Evolutionary conservation across 2,113 vertebrate species (phyloP), one percentile per base, ranked within the genome.

Genomic region (Myanophis thanlyinensis): DNA sequence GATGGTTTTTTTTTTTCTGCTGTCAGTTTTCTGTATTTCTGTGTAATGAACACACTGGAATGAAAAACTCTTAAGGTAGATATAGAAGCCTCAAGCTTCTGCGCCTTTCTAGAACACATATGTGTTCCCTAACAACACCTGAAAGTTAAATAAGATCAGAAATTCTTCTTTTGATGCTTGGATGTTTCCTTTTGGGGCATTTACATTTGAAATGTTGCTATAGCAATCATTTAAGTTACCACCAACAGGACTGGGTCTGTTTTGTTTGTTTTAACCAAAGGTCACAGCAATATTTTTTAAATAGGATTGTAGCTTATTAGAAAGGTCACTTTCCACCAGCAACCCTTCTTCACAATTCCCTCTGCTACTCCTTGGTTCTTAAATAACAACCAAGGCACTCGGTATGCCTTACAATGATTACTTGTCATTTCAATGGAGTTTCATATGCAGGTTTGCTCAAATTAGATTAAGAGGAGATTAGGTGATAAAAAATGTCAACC

Each of bases 181-280:
- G 85, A 89, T 91, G 94, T 96, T 94, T 91, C 30, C 92, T 87
- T 94, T 94, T 93, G 51, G 91, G 95, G 95, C 92, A 52, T 85
- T 96, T 96, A 96, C 96, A 93, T 92, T 92, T 91, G 96, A 96
- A 96, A 89, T 93, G 94, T 93, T 95, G 85, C 94, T 1, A 0
- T 89, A 93, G 95, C 93, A 94, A 94, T 94, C 93, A 93, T 87
- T 56, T 56, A 87, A 90, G 95, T 87, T 91, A 25, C 91, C 91
- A 87, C 80, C 12, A 56, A 3, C 62, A 86, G 91, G 40, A 91
- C 9, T n/a, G 30, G 1, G 27, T 47, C 44, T n/a, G 49, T 47
- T 51, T 23, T 18, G 20, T 40, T 56, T 86, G 54, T 84, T 56
- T 88, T 93, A 89, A 94, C 18, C 95, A 96, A 93, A 97, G 94